Conservation (phyloP, 2,113 vertebrate genomes). For the Nycticorax nycticorax region DNA sequence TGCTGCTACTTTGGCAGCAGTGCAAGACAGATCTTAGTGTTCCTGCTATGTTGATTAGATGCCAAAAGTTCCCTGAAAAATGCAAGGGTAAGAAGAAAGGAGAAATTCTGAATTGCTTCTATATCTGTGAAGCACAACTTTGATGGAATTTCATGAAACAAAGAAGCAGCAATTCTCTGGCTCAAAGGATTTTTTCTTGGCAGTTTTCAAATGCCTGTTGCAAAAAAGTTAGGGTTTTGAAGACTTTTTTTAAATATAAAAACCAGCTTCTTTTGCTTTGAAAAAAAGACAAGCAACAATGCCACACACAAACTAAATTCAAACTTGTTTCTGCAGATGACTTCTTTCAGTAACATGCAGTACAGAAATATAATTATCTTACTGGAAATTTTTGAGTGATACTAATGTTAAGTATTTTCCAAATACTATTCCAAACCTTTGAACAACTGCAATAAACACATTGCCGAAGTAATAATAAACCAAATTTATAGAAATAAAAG, state of each 20-base stretch:
- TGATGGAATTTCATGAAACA: not conserved
- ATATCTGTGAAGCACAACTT: not conserved
- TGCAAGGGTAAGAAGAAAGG: not conserved
- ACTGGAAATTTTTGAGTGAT: not conserved
- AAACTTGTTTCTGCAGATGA: not conserved
- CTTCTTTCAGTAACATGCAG: not conserved
- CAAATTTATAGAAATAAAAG: not conserved
- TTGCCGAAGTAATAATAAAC: not conserved
- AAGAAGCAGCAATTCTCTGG: not conserved
- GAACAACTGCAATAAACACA: not conserved
- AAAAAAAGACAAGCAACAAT: not conserved
- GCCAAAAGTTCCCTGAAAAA: not conserved
- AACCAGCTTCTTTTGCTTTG: not conserved
- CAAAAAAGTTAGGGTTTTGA: not conserved
- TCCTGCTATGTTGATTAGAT: not conserved
- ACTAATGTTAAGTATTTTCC: not conserved
- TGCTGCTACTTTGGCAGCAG: not conserved
- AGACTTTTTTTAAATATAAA: not conserved
- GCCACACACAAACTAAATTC: not conserved
- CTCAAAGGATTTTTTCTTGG: not conserved
- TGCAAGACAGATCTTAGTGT: not conserved
- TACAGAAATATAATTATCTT: not conserved
- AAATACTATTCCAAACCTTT: not conserved
- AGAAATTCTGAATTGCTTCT: not conserved
- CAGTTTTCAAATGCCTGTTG: not conserved